Conservation (phyloP, 2,113 vertebrate genomes). For the human region GRCh38 chr1:82673001-82673500, state of each 20-base stretch:
- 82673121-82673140: background rate
- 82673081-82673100: background rate
- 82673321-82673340: background rate
- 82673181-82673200: background rate
- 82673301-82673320: background rate
- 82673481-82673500: background rate
- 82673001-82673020: background rate
- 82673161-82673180: background rate
- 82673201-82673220: background rate
- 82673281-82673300: background rate
- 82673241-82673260: background rate
- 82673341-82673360: background rate
- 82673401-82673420: background rate
- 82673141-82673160: background rate
- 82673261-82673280: background rate
- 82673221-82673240: background rate
- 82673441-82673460: background rate
- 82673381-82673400: background rate
- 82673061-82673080: background rate
- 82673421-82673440: background rate
- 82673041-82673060: background rate
- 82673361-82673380: background rate
- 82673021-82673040: background rate
- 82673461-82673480: background rate
- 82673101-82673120: background rate